Conservation (phyloP, 2,797 vertebrate species). For the Valencia hispanica region DNA sequence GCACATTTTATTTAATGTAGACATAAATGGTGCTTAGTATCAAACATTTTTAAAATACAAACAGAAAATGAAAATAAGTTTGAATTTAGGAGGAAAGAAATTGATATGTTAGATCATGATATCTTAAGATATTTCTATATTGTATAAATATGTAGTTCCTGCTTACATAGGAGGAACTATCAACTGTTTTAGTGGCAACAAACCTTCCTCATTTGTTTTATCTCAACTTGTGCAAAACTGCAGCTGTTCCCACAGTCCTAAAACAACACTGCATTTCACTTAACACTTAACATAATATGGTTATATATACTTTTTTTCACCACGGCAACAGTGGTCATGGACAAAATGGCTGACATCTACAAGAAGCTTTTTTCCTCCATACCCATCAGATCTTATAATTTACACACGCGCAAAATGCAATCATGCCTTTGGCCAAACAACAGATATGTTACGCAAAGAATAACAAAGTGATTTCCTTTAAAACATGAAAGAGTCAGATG, state of each 20-base stretch:
- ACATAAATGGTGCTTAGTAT: background rate
- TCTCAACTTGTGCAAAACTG: constrained; percentile 7
- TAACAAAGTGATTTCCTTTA: too few species aligned
- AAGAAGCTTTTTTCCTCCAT: too few species aligned
- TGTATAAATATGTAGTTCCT: background rate
- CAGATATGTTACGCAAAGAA: too few species aligned
- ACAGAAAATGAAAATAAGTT: background rate
- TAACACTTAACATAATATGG: too few species aligned
- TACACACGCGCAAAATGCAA: too few species aligned
- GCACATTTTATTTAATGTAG: background rate
- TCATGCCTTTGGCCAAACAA: too few species aligned
- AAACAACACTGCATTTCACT: constrained; percentile 16
- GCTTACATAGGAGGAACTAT: constrained; percentile 31
- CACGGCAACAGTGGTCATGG: too few species aligned
- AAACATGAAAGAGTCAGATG: too few species aligned
- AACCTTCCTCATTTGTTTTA: constrained; percentile 18
- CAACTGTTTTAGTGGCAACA: constrained; percentile 2
- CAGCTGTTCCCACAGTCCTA: constrained; percentile 22
- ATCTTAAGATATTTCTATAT: background rate
- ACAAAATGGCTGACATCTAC: too few species aligned
- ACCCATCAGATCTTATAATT: too few species aligned
- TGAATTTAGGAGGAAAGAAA: background rate
- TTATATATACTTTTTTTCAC: too few species aligned
- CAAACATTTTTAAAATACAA: background rate
- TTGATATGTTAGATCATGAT: background rate